Percentiles rank a stretch among this genome's conserved stretches.
These are phyloP conservation scores for Ceratosolen solmsi DNA, from an alignment of 1,140 invertebrate genomes.

Conservation along the genomic window DNA sequence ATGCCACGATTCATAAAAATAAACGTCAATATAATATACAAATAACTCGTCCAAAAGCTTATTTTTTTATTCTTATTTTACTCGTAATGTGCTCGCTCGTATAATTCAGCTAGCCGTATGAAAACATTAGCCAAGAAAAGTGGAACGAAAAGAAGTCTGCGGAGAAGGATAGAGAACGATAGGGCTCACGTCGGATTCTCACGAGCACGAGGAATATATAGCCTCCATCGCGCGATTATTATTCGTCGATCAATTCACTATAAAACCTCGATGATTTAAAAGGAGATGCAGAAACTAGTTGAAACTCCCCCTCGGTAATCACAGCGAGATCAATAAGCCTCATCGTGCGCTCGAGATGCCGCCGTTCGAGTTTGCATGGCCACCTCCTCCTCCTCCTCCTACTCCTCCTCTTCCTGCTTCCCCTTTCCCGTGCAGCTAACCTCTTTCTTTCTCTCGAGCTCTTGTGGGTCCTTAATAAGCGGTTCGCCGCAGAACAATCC, in stretches of 20 bases:
- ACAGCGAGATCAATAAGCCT: slow-evolving; percentile 60
- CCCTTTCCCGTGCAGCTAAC: background rate
- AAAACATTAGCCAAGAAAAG: background rate
- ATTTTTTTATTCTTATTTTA: too few species aligned
- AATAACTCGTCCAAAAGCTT: too few species aligned
- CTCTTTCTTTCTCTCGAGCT: background rate
- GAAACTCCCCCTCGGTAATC: slow-evolving; percentile 58
- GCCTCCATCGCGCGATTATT: slow-evolving; percentile 28
- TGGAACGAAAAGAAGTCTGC: background rate
- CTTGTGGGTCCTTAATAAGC: slow-evolving; percentile 65
- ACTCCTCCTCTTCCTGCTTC: background rate
- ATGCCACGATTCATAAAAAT: too few species aligned
- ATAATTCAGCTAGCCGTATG: too few species aligned
- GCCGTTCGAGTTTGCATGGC: slow-evolving; percentile 64
- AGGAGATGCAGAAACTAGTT: slow-evolving; percentile 60
- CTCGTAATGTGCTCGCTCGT: background rate
- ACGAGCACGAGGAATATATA: slow-evolving; percentile 24
- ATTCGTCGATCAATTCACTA: slow-evolving; percentile 53
- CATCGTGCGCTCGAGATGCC: slow-evolving; percentile 30
- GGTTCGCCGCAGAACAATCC: slow-evolving; percentile 67
- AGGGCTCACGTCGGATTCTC: slow-evolving; percentile 39
- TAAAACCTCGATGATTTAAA: slow-evolving; percentile 58
- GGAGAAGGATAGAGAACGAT: background rate
- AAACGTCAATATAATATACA: too few species aligned
- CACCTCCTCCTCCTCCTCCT: background rate